Evolutionary conservation across 2,797 vertebrate genomes (phyloP).

Genomic region (Steatocranus sp.): DNA sequence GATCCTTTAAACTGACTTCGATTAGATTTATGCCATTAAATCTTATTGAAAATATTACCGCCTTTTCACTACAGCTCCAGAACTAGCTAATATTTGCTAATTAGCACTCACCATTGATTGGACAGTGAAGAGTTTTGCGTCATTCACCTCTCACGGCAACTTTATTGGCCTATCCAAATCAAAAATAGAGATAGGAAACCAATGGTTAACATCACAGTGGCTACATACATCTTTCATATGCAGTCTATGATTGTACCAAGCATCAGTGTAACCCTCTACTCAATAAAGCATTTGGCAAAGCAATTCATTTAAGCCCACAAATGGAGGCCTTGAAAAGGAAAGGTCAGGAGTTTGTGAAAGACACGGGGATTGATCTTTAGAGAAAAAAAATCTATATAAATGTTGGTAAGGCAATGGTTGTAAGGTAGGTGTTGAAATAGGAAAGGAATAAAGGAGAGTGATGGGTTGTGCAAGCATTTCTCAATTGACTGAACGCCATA

Average conservation of each 20-base stretch:
- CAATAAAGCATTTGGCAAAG: not conserved
- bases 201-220: not conserved
- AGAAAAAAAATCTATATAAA: not conserved
- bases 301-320: not conserved
- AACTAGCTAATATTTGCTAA: not conserved
- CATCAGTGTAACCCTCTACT: not conserved
- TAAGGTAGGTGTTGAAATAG: not conserved
- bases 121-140: not conserved
- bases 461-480: not conserved
- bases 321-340: not conserved
- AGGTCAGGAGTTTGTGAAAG: not conserved
- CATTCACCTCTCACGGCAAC: not conserved
- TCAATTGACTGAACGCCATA: not conserved
- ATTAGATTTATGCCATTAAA: not conserved
- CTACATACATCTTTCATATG: not conserved
- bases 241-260: not conserved
- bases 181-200: not conserved
- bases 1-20: not conserved
- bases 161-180: not conserved
- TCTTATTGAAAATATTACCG: not conserved
- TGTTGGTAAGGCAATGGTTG: not conserved
- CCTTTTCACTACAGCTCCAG: not conserved
- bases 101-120: not conserved
- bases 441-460: not conserved
- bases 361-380: not conserved